phyloP scores from a whole-genome alignment of 1,140 invertebrate genomes.

The Tetramorium simillimum region DNA sequence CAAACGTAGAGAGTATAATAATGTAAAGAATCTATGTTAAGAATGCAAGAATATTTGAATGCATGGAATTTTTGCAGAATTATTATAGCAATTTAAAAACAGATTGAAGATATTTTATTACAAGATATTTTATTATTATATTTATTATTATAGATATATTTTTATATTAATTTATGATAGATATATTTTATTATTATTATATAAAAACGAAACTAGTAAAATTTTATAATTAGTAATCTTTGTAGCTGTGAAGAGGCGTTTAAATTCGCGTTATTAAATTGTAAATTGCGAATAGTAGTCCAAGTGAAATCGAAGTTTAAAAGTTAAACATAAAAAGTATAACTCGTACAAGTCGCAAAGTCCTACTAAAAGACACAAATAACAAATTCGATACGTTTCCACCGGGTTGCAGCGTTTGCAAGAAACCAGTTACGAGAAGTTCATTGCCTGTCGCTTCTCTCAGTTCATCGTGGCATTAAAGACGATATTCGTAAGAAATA shows the following conservation, averaged over 20 bases:
- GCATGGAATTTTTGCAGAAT: not conserved
- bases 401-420: not conserved
- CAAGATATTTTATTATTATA: not conserved
- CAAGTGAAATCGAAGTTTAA: not conserved
- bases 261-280: not conserved
- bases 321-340: not conserved
- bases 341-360: not conserved
- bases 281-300: not conserved
- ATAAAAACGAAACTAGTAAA: not conserved
- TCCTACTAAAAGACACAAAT: not conserved
- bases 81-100: not conserved
- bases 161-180: too few relatives aligned
- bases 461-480: not conserved
- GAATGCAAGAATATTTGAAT: too few relatives aligned
- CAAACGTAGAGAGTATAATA: not conserved
- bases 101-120: slow-evolving; percentile 3
- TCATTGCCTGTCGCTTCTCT: not conserved
- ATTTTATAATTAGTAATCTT: not conserved
- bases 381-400: not conserved
- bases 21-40: not conserved
- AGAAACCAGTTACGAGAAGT: not conserved
- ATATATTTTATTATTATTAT: slow-evolving; percentile 5
- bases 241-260: not conserved
- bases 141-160: not conserved
- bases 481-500: slow-evolving; percentile 17